Base-by-base conservation (phyloP, 2,888 invertebrate genomes). In the Ennomos fuscantarius region DNA sequence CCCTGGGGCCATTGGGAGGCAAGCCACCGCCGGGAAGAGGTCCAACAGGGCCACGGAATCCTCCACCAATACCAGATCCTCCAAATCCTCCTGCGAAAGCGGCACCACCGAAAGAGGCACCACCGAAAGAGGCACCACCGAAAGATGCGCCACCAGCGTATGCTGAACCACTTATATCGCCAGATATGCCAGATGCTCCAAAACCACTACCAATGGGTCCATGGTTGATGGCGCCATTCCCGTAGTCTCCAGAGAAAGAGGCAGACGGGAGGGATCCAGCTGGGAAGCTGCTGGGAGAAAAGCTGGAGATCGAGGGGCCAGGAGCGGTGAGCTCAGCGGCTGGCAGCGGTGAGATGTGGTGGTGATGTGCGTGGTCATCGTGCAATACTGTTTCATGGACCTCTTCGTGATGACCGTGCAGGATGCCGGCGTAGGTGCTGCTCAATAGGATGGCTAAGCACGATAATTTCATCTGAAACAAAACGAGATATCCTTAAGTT, bases 361-460 rank as follows among this genome's bases (percentile, higher is more conserved):
- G 66, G 13, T 62, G 53, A 31, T 68, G 66, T 35, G 57, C 59
- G 8, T 65, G 66, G 32, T 68, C 68, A 10, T 63, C 59, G 15
- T 72, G 69, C 31, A 66, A 44, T 13, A 65, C 55, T 13, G 68
- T 54, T 32, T 68, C 67, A 55, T 66, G 53, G 48, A 63, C 63
- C 49, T 69, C 68, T 3, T 63, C 66, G 46, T 73, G 76, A 37
- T 81, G 79, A 35, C 81, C 86, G 34, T 86, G 84, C 37, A 88
- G 75, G 55, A 77, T 62, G 10, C 89, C 89, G 45, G 84, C 90
- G 61, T 84, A 76, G 62, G 74, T 78, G 75, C 83, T 84, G 81
- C 87, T 83, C 67, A 89, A 74, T 78, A 91, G 80, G 78, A 88
- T 81, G 78, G 86, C 84, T 82, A 90, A 84, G 76, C 86, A 78